These are phyloP conservation scores for Tortrix viridana DNA, from an alignment of 2,888 invertebrate genomes.

Conservation along the genomic window DNA sequence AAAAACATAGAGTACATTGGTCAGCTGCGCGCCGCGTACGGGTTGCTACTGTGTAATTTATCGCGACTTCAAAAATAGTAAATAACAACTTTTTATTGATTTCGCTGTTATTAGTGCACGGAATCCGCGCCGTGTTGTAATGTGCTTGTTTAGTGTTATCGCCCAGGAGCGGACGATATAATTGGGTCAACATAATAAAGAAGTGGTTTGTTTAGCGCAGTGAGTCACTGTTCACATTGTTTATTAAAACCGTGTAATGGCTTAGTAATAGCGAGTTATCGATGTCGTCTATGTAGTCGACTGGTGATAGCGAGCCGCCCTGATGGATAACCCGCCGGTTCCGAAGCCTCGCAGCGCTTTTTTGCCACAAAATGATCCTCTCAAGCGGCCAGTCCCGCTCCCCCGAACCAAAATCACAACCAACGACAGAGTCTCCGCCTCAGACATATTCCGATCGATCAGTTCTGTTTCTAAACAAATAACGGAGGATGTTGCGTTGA, in stretches of 20 bases:
- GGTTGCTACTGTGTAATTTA: too few relatives aligned
- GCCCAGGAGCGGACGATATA: constrained; percentile 24
- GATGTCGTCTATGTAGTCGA: constrained; percentile 46
- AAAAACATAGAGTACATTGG: too few relatives aligned
- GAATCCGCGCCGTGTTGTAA: neutral
- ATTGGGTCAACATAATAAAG: constrained; percentile 46
- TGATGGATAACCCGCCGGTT: constrained; percentile 75
- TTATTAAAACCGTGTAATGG: constrained; percentile 41
- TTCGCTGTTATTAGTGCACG: neutral
- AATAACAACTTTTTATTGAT: neutral
- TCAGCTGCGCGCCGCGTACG: too few relatives aligned
- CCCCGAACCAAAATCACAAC: constrained; percentile 72
- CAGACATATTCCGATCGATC: constrained; percentile 77
- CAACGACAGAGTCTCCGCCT: constrained; percentile 66
- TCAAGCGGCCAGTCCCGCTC: constrained; percentile 80
- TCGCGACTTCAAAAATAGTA: neutral
- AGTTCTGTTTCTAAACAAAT: constrained; percentile 83
- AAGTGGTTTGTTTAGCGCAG: constrained; percentile 41
- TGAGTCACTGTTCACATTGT: constrained; percentile 48
- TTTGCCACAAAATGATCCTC: constrained; percentile 54
- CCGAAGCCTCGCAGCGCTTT: constrained; percentile 70
- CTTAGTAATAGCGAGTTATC: constrained; percentile 57
- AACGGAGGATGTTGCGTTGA: constrained; percentile 81
- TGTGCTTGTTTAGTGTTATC: constrained; percentile 8
- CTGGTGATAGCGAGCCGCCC: constrained; percentile 43